These are phyloP conservation scores for Tokudaia tokunoshimensis DNA, from an alignment of 2,797 vertebrate genomes.

Conservation along the genomic window DNA sequence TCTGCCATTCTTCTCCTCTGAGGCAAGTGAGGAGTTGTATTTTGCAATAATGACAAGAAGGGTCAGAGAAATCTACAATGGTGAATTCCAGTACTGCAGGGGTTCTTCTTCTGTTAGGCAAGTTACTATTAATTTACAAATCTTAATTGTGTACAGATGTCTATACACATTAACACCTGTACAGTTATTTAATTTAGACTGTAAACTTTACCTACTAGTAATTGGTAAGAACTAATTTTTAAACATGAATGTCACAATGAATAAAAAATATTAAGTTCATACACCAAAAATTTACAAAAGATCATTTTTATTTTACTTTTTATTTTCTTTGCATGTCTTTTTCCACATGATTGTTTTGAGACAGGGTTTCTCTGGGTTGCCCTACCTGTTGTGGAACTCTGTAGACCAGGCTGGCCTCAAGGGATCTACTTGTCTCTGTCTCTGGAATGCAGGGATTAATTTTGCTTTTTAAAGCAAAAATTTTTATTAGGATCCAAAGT, in stretches of 20 bases:
- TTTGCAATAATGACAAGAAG: not conserved
- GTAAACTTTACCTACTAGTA: not conserved
- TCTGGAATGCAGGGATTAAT: not conserved
- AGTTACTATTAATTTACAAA: not conserved
- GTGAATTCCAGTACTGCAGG: not conserved
- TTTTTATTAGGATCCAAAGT: not conserved
- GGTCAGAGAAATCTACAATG: not conserved
- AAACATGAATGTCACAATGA: not conserved
- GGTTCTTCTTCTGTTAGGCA: not conserved
- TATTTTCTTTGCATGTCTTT: not conserved
- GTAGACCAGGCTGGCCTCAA: not conserved
- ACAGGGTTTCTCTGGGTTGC: not conserved
- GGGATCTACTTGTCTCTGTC: not conserved
- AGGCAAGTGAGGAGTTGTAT: conserved; percentile 25
- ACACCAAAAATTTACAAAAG: not conserved
- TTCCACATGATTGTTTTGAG: not conserved
- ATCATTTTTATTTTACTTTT: not conserved
- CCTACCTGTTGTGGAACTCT: not conserved
- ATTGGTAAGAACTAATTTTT: not conserved
- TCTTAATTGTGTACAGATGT: not conserved
- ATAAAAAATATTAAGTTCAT: not conserved
- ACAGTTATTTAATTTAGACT: not conserved
- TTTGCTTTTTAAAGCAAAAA: not conserved
- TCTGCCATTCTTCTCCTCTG: not conserved
- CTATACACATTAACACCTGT: not conserved